phyloP scores from a whole-genome alignment of 2,797 vertebrate genomes.

The Mastacembelus armatus region DNA sequence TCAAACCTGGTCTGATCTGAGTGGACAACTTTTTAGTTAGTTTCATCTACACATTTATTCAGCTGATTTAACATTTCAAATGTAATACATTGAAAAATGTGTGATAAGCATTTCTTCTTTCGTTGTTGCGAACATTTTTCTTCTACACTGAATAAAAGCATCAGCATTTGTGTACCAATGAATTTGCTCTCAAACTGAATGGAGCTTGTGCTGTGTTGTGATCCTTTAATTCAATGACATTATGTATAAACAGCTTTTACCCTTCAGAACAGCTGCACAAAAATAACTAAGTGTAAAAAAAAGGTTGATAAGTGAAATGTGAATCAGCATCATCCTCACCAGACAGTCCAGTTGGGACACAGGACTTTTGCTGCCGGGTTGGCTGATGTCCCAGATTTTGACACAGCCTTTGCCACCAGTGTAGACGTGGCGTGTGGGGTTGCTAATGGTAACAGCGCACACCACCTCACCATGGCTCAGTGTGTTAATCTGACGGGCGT shows the following conservation, averaged over 20 bases:
- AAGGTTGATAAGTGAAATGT: conserved; percentile 14
- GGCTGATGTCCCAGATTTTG: conserved; percentile 98
- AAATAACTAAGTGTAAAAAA: conserved; percentile 2
- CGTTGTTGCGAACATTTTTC: background rate
- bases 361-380: conserved; percentile 94
- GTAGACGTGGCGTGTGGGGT: conserved; percentile 96
- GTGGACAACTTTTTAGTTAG: conserved; percentile 1
- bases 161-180: background rate
- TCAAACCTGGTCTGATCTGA: conserved; percentile 24
- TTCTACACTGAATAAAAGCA: conserved; percentile 22
- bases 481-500: conserved; percentile 89
- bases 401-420: conserved; percentile 97
- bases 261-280: conserved; percentile 14
- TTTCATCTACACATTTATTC: conserved; percentile 18
- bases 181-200: conserved; percentile 14
- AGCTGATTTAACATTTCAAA: conserved; percentile 12
- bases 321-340: conserved; percentile 79
- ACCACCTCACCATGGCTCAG: conserved; percentile 89
- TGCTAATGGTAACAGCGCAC: conserved; percentile 96
- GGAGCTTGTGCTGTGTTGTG: conserved; percentile 5
- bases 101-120: background rate
- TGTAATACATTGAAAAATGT: conserved; percentile 4
- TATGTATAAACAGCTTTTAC: conserved; percentile 18
- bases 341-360: conserved; percentile 95
- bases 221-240: conserved; percentile 8